Percentiles rank a stretch among this genome's conserved stretches.
Conservation (phyloP, 1,140 invertebrate genomes). For the Temnothorax longispinosus region DNA sequence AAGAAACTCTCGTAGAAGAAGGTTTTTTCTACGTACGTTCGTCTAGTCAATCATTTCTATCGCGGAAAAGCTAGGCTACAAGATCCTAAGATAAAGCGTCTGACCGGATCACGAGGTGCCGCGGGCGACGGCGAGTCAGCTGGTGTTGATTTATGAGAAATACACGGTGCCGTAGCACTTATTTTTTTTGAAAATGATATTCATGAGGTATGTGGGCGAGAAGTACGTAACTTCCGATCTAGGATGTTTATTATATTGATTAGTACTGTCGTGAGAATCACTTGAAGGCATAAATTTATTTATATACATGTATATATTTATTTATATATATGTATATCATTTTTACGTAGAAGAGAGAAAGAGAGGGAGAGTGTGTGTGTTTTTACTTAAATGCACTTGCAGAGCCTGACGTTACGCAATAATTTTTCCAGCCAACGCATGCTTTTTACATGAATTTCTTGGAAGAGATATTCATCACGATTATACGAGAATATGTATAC, state of each 20-base stretch:
- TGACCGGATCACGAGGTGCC: constrained; percentile 36
- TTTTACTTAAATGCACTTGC: background rate
- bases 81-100: constrained; percentile 36
- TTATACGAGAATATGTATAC: background rate
- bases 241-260: constrained; percentile 27
- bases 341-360: background rate
- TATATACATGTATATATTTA: background rate
- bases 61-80: background rate
- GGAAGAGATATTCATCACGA: constrained; percentile 38
- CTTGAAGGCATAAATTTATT: background rate
- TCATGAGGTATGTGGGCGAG: constrained; percentile 7
- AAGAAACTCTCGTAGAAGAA: background rate
- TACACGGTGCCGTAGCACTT: background rate
- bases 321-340: background rate
- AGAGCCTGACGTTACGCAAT: constrained; percentile 9
- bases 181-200: constrained; percentile 36
- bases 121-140: constrained; percentile 16
- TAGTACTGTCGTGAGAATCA: background rate
- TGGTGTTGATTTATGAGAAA: constrained; percentile 54
- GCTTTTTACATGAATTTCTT: constrained; percentile 16
- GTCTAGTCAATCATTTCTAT: constrained; percentile 5
- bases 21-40: background rate
- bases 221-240: constrained; percentile 41
- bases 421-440: constrained; percentile 8
- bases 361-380: too few relatives aligned